phyloP scores from a whole-genome alignment of 2,797 vertebrate genomes.

The Pantherophis alleghaniensis region DNA sequence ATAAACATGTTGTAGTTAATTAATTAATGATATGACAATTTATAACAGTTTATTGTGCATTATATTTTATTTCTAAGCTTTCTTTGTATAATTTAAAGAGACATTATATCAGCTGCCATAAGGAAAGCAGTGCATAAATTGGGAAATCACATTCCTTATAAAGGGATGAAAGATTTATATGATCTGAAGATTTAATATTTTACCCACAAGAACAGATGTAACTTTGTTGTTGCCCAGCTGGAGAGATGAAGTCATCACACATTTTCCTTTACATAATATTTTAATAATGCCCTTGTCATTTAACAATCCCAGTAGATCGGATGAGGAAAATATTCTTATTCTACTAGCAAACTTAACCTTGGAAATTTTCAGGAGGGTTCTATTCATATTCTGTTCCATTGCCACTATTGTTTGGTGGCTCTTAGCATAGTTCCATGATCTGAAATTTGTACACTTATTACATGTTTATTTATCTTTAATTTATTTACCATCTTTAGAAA shows the following conservation, averaged over 20 bases:
- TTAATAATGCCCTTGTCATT: neutral
- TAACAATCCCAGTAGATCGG: neutral
- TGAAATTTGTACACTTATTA: neutral
- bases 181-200: neutral
- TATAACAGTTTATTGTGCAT: neutral
- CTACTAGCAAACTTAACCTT: neutral
- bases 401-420: neutral
- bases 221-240: neutral
- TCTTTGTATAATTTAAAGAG: slow-evolving; percentile 14
- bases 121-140: slow-evolving; percentile 3
- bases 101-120: slow-evolving; percentile 5
- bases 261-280: neutral
- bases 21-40: slow-evolving; percentile 17
- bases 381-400: neutral
- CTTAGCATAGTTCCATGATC: neutral
- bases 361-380: neutral
- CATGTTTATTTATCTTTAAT: neutral
- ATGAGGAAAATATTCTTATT: neutral
- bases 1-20: slow-evolving; percentile 7
- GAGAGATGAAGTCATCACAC: neutral
- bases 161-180: neutral
- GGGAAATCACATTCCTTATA: neutral
- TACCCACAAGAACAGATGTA: neutral
- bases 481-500: neutral
- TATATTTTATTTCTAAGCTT: slow-evolving; percentile 4